Evolutionary conservation across 2,797 vertebrate species (phyloP).

Genomic region (Remorina albescens): DNA sequence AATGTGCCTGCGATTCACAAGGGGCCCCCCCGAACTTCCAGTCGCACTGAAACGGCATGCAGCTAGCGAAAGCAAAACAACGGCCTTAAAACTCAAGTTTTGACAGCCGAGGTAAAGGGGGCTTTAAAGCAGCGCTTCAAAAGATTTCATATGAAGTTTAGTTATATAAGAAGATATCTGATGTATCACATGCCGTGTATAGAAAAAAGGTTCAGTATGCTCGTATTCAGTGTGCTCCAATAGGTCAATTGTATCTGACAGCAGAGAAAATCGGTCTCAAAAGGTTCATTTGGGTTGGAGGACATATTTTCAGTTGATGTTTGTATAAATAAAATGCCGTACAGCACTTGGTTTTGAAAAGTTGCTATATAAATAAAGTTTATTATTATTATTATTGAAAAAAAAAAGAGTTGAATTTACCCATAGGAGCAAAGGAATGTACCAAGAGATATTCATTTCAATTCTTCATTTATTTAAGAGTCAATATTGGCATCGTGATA

Average conservation of each 20-base stretch:
- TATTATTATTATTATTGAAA: too few species aligned
- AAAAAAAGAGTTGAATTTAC: neutral
- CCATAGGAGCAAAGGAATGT: neutral
- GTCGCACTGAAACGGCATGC: slow-evolving; percentile 12
- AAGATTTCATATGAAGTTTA: neutral
- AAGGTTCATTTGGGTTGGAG: neutral
- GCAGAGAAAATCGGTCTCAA: neutral
- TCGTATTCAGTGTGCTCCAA: too few species aligned
- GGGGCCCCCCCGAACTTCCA: slow-evolving; percentile 39
- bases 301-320: too few species aligned
- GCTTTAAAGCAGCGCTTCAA: neutral
- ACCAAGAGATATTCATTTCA: neutral
- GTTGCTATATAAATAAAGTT: too few species aligned
- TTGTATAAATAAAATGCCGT: too few species aligned
- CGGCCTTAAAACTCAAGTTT: neutral
- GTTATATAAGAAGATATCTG: neutral
- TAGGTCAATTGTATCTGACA: neutral
- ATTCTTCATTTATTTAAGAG: too few species aligned
- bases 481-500: neutral
- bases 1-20: slow-evolving; percentile 62
- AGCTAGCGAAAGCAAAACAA: neutral
- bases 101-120: neutral
- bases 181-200: neutral
- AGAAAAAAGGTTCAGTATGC: too few species aligned
- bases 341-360: too few species aligned